Base-by-base conservation (phyloP, 2,113 vertebrate genomes). In the Progne subis region DNA sequence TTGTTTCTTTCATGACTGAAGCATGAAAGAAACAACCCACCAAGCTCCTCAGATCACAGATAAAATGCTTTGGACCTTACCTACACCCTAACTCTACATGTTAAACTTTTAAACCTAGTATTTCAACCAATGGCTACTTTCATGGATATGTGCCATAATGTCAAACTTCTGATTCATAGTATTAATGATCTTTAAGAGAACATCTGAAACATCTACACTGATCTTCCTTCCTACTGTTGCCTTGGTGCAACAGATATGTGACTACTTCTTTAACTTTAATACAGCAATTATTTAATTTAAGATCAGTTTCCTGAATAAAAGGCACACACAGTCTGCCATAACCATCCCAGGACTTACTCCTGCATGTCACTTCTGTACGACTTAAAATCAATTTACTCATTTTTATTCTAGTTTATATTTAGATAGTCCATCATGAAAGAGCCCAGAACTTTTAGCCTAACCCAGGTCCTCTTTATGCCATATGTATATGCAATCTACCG, bases 361-460 rank as follows among this genome's bases (percentile, higher is more conserved):
- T 1, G 1, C 34, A 72, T 47, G 21, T 50, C 26, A 59, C 11
- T 94, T 86, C 26, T 28, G 29, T 47, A 71, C 0, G 2, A 76
- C 49, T 81, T 67, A 64, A 91, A 88, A 69, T 34, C 28, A 76
- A 90, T 72, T 65, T 77, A 81, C 59, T 76, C 29, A 57, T 79
- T 93, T 93, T 90, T 63, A 80, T 93, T 96, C 41, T 60, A 65
- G 41, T 90, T 92, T 92, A 69, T 83, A 82, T 72, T 91, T 92
- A 95, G 59, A 82, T 15, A 92, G 83, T 50, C 81, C 89, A 63
- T 50, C 77, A 71, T 9, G 68, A 57, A 86, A 70, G 56, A 95
- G 25, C 56, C n/a, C 74, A 78, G 64, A 86, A 90, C 91, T 80
- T 77, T 23, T 91, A 82, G 46, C 52, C 55, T 81, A 92, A 70